Percentiles rank a stretch among this genome's conserved stretches.
Evolutionary conservation across 2,797 vertebrate species (phyloP).

Genomic region (Clarias pachynema): DNA sequence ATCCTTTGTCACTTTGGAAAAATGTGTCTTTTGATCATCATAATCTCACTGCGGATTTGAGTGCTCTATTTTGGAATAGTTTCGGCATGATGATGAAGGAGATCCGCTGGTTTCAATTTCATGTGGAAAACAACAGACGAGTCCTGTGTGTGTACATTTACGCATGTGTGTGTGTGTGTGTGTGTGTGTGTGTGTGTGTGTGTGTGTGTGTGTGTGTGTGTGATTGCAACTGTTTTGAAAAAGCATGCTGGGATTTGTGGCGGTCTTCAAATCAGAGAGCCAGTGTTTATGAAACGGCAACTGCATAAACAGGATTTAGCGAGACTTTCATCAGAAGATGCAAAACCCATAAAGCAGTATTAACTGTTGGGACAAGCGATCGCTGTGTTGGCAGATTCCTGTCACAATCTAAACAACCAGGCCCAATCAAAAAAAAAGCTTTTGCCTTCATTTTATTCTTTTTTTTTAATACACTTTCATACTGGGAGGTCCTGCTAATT

Average conservation of each 20-base stretch:
- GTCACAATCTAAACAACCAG: conserved; percentile 51
- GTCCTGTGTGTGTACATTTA: conserved; percentile 41
- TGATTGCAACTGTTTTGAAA: conserved; percentile 40
- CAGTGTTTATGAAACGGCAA: conserved; percentile 55
- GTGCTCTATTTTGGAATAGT: conserved; percentile 52
- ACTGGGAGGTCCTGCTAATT: conserved; percentile 56
- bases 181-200: conserved; percentile 40
- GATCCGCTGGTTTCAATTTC: conserved; percentile 58
- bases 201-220: not conserved
- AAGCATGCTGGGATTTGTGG: conserved; percentile 45
- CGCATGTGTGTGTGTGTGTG: conserved; percentile 31
- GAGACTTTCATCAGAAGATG: conserved; percentile 52
- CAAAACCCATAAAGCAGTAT: conserved; percentile 52
- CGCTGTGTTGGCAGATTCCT: conserved; percentile 51
- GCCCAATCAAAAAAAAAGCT: conserved; percentile 42
- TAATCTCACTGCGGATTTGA: conserved; percentile 57
- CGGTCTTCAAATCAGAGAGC: conserved; percentile 48
- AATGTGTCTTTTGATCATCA: conserved; percentile 55
- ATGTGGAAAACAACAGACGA: conserved; percentile 53
- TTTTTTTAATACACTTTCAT: conserved; percentile 31
- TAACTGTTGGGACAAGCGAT: conserved; percentile 52
- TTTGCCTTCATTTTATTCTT: conserved; percentile 45
- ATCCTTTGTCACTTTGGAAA: conserved; percentile 57
- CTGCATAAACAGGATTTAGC: conserved; percentile 58
- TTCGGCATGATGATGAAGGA: conserved; percentile 52